These are phyloP conservation scores for Cathartes aura DNA, from an alignment of 2,113 vertebrate species.

Conservation along the genomic window DNA sequence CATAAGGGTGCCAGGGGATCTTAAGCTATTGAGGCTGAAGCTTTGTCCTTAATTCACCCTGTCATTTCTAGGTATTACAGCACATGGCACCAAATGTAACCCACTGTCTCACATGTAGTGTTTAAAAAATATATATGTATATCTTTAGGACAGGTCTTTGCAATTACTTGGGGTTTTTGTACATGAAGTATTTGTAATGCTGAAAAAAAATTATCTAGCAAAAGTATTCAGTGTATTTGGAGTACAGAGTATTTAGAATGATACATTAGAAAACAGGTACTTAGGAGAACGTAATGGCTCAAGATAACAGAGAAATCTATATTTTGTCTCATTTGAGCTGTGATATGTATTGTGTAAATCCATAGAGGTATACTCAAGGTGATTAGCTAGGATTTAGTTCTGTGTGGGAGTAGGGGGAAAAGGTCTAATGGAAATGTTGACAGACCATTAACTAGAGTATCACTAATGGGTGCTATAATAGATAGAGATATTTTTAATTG, in stretches of 20 bases:
- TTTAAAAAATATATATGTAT: too few species aligned
- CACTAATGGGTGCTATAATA: constrained; percentile 59
- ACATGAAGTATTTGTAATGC: not conserved
- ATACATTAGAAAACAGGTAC: not conserved
- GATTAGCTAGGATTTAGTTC: constrained; percentile 60
- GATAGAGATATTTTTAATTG: constrained; percentile 66
- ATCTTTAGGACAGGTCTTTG: not conserved
- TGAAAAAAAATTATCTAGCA: not conserved
- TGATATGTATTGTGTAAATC: constrained; percentile 15
- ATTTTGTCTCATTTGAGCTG: constrained; percentile 4
- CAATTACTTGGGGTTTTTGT: not conserved
- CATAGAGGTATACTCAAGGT: constrained; percentile 39
- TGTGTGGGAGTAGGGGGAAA: constrained; percentile 14
- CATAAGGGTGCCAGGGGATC: not conserved
- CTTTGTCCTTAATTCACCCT: constrained; percentile 61
- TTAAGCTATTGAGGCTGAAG: constrained; percentile 36
- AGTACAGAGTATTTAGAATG: not conserved
- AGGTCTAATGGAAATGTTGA: constrained; percentile 69
- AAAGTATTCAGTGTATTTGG: not conserved
- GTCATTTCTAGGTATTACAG: constrained; percentile 22
- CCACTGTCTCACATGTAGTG: not conserved
- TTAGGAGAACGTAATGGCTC: not conserved
- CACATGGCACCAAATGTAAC: not conserved
- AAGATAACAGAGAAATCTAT: not conserved
- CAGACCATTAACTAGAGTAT: constrained; percentile 64